Base-by-base conservation (phyloP, 2,113 vertebrate species). In the Xenopus tropicalis region DNA sequence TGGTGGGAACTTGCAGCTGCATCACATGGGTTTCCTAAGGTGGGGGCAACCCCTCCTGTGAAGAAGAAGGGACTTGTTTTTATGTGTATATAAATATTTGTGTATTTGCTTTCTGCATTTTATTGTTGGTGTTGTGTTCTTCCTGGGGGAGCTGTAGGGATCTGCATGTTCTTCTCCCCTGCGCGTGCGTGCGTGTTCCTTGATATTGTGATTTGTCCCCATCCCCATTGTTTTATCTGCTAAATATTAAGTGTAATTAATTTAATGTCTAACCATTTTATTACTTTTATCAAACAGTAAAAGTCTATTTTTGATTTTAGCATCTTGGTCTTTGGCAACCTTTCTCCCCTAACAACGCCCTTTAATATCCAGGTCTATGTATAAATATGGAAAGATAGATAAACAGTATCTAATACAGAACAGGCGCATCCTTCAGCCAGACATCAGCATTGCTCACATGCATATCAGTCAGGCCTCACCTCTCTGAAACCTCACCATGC, bases 261-360 rank as follows among this genome's bases (percentile, higher is more conserved):
- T 85, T 88, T 86, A 88, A 86, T 82, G 24, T 61, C 83, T 86
- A 83, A 85, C 81, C 83, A 65, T 86, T 86, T 85, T 86, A 85
- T 84, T 86, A 84, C 86, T 80, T 86, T 82, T 83, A 85, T 82
- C 83, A 62, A 80, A 77, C 84, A 83, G 79, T 80, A 78, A 82
- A 88, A 83, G 72, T 87, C 83, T 88, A 85, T 83, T 87, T 88
- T 86, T 86, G 85, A 83, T 88, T 84, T 81, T 76, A 29, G 80
- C 84, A 85, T 87, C 85, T 80, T 54, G 19, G 8, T 54, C 4
- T 48, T 48, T 48, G 12, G 13, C 46, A 48, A 17, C 46, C 12
- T 48, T 17, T 17, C 46, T 37, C 29, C 29, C 29, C 29, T 8
- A 37, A 37, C 29, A 37, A 37, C 29, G 6, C 29, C 6, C 29